Evolutionary conservation across 2,888 invertebrate species (phyloP), one percentile per base, ranked within the genome.

Genomic region (Gryllus longicercus): DNA sequence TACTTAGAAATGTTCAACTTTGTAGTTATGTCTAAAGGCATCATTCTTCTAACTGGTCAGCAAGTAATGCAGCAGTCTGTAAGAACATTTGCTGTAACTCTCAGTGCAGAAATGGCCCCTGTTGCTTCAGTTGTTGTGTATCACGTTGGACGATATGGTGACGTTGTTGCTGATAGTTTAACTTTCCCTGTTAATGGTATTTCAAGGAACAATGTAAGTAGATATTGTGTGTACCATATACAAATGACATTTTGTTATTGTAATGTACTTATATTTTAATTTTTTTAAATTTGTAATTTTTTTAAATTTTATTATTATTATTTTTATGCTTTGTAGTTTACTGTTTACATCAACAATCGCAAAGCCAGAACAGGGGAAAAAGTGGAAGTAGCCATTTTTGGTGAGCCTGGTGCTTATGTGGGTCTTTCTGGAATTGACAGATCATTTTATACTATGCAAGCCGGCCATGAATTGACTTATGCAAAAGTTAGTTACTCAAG

Each of bases 161-260:
- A 94, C 84, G 93, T 98, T 78, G 92, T 97, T 0, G 95, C 95
- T 0, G 98, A 98, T 88, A 95, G 96, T 81, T 89, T 98, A 81
- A 97, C 97, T n/a, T 97, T 98, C 89, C 96, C 97, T 0, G 97
- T 98, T 50, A 96, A 98, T 88, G 97, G 97, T 82, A 96, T 98
- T 83, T 95, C 96, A 1, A 88, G 96, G 82, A 97, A 98, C 86
- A 96, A 97, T 86, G 94, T 94, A 85, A 86, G 87, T 78, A 38
- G 38, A 38, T 38, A 38, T 38, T 38, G 8, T 38, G 38, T 8
- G 38, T 38, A 5, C 38, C 38, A 38, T 38, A 10, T 38, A 38
- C 8, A 38, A 38, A 8, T 38, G 38, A 0, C 38, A 8, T 38
- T 38, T 38, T 38, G 38, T 38, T 38, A 38, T 38, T 8, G 8